phyloP scores from a whole-genome alignment of 64 coral and sea anemone genomes.

The Montipora foliosa region DNA sequence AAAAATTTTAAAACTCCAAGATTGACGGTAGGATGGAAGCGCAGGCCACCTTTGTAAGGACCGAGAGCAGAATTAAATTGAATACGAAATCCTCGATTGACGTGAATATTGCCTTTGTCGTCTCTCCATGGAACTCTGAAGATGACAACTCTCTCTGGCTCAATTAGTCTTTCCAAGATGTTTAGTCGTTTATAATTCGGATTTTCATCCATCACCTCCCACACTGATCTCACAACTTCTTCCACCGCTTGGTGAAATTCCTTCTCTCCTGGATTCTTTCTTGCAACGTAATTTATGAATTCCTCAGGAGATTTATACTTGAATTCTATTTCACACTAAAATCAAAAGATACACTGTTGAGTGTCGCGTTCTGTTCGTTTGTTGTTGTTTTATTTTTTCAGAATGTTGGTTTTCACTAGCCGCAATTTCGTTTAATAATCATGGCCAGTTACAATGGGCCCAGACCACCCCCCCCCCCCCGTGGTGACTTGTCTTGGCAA shows the following conservation, averaged over 20 bases:
- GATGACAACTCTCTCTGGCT: constrained; percentile 76
- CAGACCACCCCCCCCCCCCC: no score
- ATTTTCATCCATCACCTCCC: constrained; percentile 51
- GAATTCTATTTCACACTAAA: neutral
- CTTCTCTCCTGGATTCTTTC: constrained; percentile 55
- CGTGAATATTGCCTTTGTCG: constrained; percentile 58
- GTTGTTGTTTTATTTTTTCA: no score
- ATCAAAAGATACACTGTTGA: neutral
- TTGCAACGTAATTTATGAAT: constrained; percentile 41
- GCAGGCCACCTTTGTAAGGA: constrained; percentile 88
- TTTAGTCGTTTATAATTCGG: constrained; percentile 5
- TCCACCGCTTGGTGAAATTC: constrained; percentile 85
- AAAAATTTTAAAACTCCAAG: constrained; percentile 77
- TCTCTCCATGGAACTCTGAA: constrained; percentile 80
- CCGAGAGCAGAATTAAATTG: constrained; percentile 72
- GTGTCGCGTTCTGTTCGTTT: no score
- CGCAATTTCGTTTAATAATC: no score
- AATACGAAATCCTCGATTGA: constrained; percentile 71
- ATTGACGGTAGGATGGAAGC: constrained; percentile 80
- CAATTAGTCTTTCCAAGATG: constrained; percentile 67
- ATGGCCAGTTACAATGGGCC: no score
- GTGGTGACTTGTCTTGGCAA: no score
- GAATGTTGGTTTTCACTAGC: no score
- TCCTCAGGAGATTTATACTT: constrained; percentile 36
- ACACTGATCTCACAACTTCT: constrained; percentile 60